Evolutionary conservation across 2,797 vertebrate species (phyloP).

Genomic region (Etheostoma perlongum): DNA sequence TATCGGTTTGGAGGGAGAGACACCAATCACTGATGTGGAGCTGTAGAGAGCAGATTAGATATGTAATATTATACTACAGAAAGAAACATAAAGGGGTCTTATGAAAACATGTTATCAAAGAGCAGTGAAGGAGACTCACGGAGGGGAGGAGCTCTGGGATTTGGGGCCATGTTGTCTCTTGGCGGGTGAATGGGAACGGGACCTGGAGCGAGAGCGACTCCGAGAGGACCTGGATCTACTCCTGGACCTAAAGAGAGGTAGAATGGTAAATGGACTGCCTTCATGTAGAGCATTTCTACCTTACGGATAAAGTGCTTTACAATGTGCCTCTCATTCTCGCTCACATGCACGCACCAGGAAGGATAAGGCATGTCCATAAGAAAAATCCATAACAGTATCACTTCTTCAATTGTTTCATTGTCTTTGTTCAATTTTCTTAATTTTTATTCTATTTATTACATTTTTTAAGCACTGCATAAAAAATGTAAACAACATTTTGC

Average conservation of each 20-base stretch:
- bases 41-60: conserved; percentile 51
- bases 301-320: no score
- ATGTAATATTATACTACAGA: neutral
- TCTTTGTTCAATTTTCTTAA: no score
- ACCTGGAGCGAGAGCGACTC: conserved; percentile 89
- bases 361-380: no score
- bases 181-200: conserved; percentile 90
- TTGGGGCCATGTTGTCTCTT: conserved; percentile 85
- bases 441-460: no score
- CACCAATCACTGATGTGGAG: conserved; percentile 81
- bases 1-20: conserved; percentile 82
- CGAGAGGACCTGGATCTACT: conserved; percentile 91
- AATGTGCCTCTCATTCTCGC: no score
- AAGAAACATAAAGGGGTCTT: neutral
- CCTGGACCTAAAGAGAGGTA: conserved; percentile 82
- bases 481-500: no score
- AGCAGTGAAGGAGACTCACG: conserved; percentile 82
- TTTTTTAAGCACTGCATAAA: no score
- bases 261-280: no score
- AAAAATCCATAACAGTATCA: neutral
- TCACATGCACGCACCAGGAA: no score
- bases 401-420: no score
- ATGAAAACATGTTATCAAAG: neutral
- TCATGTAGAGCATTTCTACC: no score
- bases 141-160: conserved; percentile 92